Evolutionary conservation across 2,888 invertebrate genomes (phyloP), one percentile per base, ranked within the genome.

Genomic region (Catotricha subobsoleta): DNA sequence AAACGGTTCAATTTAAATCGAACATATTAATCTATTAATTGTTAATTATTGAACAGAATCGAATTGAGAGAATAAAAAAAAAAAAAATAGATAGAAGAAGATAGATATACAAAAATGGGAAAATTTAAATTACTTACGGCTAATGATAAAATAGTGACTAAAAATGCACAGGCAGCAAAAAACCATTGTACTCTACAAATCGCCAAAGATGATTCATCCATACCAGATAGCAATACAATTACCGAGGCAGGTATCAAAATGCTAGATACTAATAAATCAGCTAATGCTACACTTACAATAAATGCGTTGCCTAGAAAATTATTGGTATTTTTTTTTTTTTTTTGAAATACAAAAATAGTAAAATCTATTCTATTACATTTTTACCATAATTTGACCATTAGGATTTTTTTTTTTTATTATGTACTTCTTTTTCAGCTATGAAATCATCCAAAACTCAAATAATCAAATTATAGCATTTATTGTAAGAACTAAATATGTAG

Each of bases 231-330:
- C 28, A 82, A 68, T 1, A 78, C 73, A 5, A 80, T 72, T 1
- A 74, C 73, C 1, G 77, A 72, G 0, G 74, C 68, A 0, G 81
- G 80, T 49, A 82, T 70, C 29, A 81, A 74, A 10, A 72, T 54
- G 1, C 73, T 70, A 0, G 80, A 77, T 9, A 82, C 68, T 15
- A 81, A 58, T 37, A 82, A 60, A 52, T 83, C 83, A 1, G 80
- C 72, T 40, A 82, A 51, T 0, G 81, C 81, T 19, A 77, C 68
- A 60, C 74, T 76, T 45, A 74, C 77, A 46, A 78, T 62, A 56
- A 75, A 76, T 21, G 75, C 69, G 58, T 78, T 78, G 39, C 77
- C 78, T 76, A 64, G 45, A 51, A 51, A 30, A 36, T 39, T 29
- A 8, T 16, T n/a, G 34, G 13, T 36, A 15, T 21, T 35, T 36